These are phyloP conservation scores for Colletes gigas DNA, from an alignment of 1,140 invertebrate species.

Conservation along the genomic window DNA sequence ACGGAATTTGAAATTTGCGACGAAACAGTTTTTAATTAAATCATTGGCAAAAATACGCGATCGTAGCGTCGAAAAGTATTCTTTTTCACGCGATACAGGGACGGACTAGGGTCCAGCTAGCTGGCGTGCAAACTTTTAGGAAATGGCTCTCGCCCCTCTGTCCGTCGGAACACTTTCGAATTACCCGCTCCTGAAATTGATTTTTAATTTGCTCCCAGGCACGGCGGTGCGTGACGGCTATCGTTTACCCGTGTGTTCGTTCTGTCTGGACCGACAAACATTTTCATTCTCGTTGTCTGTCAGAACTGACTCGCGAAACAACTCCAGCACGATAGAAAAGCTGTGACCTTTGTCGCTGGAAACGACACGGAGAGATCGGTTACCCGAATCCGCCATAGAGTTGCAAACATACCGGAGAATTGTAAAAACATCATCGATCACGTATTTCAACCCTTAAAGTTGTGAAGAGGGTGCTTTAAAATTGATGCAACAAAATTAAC, in stretches of 20 bases:
- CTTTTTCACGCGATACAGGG: neutral
- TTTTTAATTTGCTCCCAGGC: conserved; percentile 73
- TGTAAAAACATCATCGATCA: too few species aligned
- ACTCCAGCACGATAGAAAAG: conserved; percentile 48
- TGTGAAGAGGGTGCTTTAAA: too few species aligned
- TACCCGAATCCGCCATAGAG: neutral
- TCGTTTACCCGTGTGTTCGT: conserved; percentile 66
- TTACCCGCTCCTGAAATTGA: conserved; percentile 66
- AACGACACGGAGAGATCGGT: conserved; percentile 56
- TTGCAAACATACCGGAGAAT: neutral
- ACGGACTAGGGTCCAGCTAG: neutral
- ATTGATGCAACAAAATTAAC: too few species aligned
- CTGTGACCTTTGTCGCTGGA: conserved; percentile 39
- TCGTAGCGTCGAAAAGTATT: neutral
- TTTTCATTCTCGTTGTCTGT: conserved; percentile 55
- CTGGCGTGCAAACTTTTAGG: conserved; percentile 2
- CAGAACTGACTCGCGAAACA: conserved; percentile 48
- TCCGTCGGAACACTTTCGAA: conserved; percentile 32
- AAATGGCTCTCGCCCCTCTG: neutral
- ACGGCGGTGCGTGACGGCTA: conserved; percentile 36
- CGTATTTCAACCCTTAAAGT: too few species aligned
- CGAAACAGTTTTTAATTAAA: conserved; percentile 20
- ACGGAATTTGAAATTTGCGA: neutral
- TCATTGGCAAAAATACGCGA: neutral
- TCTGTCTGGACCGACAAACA: conserved; percentile 71